Base-by-base conservation (phyloP, 2,797 vertebrate genomes). In the Siniperca obscura region DNA sequence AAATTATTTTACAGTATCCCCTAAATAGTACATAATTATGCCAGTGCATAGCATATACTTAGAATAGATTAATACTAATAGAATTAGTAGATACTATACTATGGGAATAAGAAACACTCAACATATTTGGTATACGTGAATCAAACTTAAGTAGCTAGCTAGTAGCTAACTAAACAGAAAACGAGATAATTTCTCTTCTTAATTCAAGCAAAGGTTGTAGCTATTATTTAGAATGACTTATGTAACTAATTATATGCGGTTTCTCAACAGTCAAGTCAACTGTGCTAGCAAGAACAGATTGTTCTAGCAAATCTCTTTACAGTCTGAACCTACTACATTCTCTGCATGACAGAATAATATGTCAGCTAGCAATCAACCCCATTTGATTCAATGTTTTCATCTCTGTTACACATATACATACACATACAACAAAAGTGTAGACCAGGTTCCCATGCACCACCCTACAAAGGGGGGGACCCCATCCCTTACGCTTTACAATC, bases 391-490 rank as follows among this genome's bases (percentile, higher is more conserved):
- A n/a, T 74, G 55, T 70, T 55, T 52, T 89, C 69, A 78, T 61
- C 74, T 65, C 60, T 67, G 60, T 68, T 56, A 60, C 78, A 55
- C 60, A 34, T 56, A 60, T 40, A 61, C 52, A 70, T 76, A 86
- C 46, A 71, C 46, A 71, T 59, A 65, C 22, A 70, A 27, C 60
- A 57, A 60, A 66, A 85, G 69, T 50, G 36, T 38, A 27, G n/a
- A 55, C n/a, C 69, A 76, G 30, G 65, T 92, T 90, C 87, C 78
- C 86, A 90, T 84, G 91, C 82, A 87, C 83, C 89, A 84, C 83
- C 89, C 91, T 74, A 19, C 57, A 17, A 48, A 53, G 13, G 78
- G 60, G 50, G 84, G 76, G 80, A 76, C 77, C 82, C 87, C 76
- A 36, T 88, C 69, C 66, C 62, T 81, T 77, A 78, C 4, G 53